Evolutionary conservation across 2,113 vertebrate species (phyloP).

Genomic region (Phrynocephalus versicolor): DNA sequence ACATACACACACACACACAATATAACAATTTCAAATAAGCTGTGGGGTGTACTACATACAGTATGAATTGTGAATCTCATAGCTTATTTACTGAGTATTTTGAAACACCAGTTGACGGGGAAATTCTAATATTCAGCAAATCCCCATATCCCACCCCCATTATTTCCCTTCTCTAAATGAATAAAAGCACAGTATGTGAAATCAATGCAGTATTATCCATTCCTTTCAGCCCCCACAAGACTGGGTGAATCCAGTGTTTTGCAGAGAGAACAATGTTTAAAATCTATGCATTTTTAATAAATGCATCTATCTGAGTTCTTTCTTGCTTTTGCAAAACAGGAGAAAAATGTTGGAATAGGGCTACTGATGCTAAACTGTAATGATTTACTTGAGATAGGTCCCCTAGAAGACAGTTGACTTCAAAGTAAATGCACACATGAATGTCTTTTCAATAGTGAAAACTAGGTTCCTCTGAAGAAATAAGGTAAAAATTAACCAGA

Average conservation of each 20-base stretch:
- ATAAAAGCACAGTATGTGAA: background rate
- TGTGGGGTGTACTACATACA: too few species aligned
- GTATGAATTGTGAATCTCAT: too few species aligned
- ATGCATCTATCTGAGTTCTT: background rate
- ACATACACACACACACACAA: too few species aligned
- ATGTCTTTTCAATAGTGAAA: too few species aligned
- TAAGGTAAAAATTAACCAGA: background rate
- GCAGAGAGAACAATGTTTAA: background rate
- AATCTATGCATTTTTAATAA: background rate
- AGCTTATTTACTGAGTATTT: background rate
- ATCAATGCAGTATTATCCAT: background rate
- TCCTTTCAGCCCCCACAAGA: background rate
- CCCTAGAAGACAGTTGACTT: background rate
- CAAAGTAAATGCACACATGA: background rate
- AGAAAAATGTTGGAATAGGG: background rate
- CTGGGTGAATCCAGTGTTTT: background rate
- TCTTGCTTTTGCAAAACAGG: background rate
- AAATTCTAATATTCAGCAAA: background rate
- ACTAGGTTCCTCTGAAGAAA: background rate
- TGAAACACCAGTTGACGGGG: too few species aligned
- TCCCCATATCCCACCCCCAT: too few species aligned
- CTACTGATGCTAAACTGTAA: background rate
- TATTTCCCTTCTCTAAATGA: too few species aligned
- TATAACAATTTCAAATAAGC: too few species aligned
- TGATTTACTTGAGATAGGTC: background rate